Conservation (phyloP, 1,140 invertebrate species). For the Chymomyza costata region DNA sequence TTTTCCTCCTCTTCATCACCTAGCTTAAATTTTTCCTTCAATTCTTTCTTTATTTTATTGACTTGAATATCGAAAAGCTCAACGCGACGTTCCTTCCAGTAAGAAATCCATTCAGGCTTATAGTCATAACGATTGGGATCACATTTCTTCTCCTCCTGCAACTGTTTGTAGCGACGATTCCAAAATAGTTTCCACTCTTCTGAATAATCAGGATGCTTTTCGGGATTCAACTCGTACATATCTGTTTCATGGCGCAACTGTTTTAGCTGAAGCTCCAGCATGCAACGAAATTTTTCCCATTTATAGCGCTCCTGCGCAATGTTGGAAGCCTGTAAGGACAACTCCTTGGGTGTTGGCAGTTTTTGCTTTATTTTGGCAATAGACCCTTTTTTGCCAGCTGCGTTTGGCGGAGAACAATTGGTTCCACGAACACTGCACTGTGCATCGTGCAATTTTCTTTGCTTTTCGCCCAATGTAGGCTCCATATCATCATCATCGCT, state of each 20-base stretch:
- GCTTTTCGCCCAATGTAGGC: conserved; percentile 18
- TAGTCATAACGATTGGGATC: conserved; percentile 87
- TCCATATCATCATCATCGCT: conserved; percentile 51
- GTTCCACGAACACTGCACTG: too few species aligned
- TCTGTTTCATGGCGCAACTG: conserved; percentile 79
- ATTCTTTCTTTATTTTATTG: conserved; percentile 75
- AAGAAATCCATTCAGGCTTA: conserved; percentile 90
- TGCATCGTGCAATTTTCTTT: too few species aligned
- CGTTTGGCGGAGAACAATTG: too few species aligned
- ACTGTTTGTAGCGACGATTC: conserved; percentile 87
- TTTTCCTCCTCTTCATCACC: conserved; percentile 70
- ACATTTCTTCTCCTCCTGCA: conserved; percentile 83
- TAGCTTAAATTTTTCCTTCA: conserved; percentile 77
- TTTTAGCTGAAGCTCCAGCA: conserved; percentile 69
- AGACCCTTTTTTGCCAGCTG: background rate
- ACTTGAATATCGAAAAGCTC: conserved; percentile 81
- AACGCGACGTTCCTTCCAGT: conserved; percentile 87
- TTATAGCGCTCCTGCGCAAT: conserved; percentile 77
- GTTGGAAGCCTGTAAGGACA: conserved; percentile 58
- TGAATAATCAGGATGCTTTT: conserved; percentile 89
- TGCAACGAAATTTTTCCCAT: conserved; percentile 77
- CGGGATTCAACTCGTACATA: conserved; percentile 87
- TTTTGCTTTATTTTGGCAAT: conserved; percentile 11
- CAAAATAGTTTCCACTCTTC: conserved; percentile 92
- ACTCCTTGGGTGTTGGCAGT: conserved; percentile 66